Percentiles rank a stretch among this genome's conserved stretches.
These are phyloP conservation scores for Abrostola triplasia DNA, from an alignment of 2,888 invertebrate species.

Conservation along the genomic window DNA sequence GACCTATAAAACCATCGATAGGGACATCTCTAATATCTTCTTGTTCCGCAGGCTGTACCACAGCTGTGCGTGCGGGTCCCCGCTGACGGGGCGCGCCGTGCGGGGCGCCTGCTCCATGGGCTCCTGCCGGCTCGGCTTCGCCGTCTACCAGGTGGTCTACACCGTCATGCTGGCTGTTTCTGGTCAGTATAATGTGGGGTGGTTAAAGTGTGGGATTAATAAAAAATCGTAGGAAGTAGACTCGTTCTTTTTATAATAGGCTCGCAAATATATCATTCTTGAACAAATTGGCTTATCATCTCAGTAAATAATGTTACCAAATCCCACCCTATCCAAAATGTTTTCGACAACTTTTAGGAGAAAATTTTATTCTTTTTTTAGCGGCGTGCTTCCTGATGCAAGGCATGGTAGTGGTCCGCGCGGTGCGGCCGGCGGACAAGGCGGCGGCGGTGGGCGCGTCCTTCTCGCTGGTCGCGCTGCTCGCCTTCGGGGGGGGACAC, in stretches of 20 bases:
- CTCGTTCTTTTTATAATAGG: too few relatives aligned
- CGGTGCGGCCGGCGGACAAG: slow-evolving; percentile 71
- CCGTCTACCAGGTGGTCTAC: slow-evolving; percentile 74
- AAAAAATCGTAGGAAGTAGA: too few relatives aligned
- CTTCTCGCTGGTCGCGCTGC: slow-evolving; percentile 65
- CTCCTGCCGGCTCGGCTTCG: slow-evolving; percentile 66
- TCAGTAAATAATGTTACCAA: too few relatives aligned
- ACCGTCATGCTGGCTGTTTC: slow-evolving; percentile 74
- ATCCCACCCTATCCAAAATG: too few relatives aligned
- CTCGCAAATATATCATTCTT: too few relatives aligned
- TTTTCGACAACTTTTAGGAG: too few relatives aligned
- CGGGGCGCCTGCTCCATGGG: slow-evolving; percentile 75
- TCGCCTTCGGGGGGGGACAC: slow-evolving; percentile 71
- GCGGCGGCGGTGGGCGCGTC: slow-evolving; percentile 70
- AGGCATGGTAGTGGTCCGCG: slow-evolving; percentile 77
- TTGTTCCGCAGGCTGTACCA: slow-evolving; percentile 67
- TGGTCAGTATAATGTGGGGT: slow-evolving; percentile 60
- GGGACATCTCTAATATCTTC: too few relatives aligned
- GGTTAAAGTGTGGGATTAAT: background rate
- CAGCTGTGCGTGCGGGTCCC: slow-evolving; percentile 71
- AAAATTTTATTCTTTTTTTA: too few relatives aligned
- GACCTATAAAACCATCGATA: too few relatives aligned
- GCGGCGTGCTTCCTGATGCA: slow-evolving; percentile 78
- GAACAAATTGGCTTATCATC: too few relatives aligned
- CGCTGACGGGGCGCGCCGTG: slow-evolving; percentile 62